Evolutionary conservation across 2,113 vertebrate species (phyloP).

Genomic region (Saiga tatarica): DNA sequence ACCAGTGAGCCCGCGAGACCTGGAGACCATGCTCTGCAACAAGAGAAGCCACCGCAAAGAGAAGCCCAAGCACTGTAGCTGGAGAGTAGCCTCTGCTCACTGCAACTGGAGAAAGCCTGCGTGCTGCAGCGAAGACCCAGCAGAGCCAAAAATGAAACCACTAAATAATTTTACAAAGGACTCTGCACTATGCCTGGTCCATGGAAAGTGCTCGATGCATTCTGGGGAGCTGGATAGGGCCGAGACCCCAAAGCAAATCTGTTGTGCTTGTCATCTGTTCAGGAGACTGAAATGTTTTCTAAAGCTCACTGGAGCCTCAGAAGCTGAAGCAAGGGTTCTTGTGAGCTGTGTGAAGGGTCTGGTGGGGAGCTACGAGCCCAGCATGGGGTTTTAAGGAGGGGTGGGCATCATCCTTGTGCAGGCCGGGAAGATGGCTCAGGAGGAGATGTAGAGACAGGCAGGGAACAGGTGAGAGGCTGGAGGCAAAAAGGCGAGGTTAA

Average conservation of each 20-base stretch:
- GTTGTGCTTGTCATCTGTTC: background rate
- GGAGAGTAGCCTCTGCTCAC: background rate
- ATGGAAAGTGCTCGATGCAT: fast-evolving
- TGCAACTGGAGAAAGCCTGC: background rate
- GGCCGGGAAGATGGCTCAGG: background rate
- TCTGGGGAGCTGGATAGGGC: background rate
- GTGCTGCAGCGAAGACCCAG: background rate
- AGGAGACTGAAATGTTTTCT: background rate
- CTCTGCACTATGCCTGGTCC: background rate
- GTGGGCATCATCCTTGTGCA: background rate
- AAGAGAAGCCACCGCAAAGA: background rate
- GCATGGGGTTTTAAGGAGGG: background rate
- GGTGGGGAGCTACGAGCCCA: background rate
- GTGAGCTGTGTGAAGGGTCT: background rate
- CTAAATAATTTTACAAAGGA: background rate
- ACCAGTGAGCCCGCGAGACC: background rate
- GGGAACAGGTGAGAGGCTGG: background rate
- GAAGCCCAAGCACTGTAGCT: background rate
- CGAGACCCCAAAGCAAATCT: background rate
- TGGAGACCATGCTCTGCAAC: background rate
- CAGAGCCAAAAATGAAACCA: background rate
- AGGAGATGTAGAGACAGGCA: no score
- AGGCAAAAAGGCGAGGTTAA: background rate
- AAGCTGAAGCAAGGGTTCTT: background rate
- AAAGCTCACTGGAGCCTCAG: background rate